Evolutionary conservation across 2,113 vertebrate genomes (phyloP), one percentile per base, ranked within the genome.

Genomic region (Labrus mixtus): DNA sequence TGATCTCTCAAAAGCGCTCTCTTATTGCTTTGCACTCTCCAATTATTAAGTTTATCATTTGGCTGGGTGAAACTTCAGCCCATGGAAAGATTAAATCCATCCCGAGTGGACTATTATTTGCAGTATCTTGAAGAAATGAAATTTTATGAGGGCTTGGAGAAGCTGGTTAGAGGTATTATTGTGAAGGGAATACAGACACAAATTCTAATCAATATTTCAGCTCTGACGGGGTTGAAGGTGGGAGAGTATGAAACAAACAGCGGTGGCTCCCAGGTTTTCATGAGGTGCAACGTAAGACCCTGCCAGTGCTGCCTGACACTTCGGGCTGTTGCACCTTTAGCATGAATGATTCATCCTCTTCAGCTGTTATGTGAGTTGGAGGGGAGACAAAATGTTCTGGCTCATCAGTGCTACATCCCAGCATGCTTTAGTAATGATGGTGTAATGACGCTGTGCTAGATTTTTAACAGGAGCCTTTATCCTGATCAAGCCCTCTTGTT

Each of bases 161-260:
- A 51, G 65, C 61, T 55, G 46, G 55, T 77, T 63, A 48, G 39
- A 37, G 57, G 7, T 65, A 10, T 66, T 70, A 78, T 68, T 81
- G 48, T 78, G 82, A 78, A 50, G 62, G 61, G 70, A 79, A 87
- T 77, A 73, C 62, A 74, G 67, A 81, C 69, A 41, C n/a, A 3
- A 33, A 45, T 11, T 39, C 58, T 59, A 51, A 86, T 91, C 85
- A 72, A 86, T 88, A 86, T 86, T 86, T 77, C 62, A 81, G 43
- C 46, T 41, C 17, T 17, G 77, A 65, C 11, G 7, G 54, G 53
- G 37, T 37, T 29, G 48, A 17, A 10, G 72, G 76, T 39, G 51
- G 37, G 72, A 78, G 65, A 82, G 54, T 48, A 76, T 81, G 20
- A 81, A 50, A 67, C 67, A 82, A 82, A 83, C 75, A 81, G 29